Percentiles rank a stretch among this genome's conserved stretches.
These are phyloP conservation scores for Sylvilagus bachmani DNA, from an alignment of 2,113 vertebrate species.

Conservation along the genomic window DNA sequence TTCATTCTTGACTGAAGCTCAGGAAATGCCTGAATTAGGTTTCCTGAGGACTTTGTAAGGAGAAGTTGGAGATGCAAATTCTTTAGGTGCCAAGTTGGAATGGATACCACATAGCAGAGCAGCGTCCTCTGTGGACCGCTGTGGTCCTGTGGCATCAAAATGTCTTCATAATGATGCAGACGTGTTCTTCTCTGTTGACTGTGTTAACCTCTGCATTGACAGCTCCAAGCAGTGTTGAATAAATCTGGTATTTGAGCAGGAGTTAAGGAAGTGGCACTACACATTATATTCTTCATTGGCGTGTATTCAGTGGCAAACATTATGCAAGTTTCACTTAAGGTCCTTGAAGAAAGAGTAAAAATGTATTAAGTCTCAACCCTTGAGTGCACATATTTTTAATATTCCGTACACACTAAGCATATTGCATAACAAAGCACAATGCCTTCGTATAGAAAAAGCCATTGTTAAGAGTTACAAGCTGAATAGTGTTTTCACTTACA, in stretches of 20 bases:
- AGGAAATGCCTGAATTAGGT: not conserved
- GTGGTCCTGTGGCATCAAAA: not conserved
- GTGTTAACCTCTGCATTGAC: not conserved
- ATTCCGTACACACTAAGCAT: not conserved
- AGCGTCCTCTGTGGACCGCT: not conserved
- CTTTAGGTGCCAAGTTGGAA: not conserved
- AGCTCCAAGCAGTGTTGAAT: not conserved
- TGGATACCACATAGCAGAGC: not conserved
- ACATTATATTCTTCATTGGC: not conserved
- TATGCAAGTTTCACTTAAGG: not conserved
- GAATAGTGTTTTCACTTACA: slow-evolving; percentile 37
- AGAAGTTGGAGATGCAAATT: not conserved
- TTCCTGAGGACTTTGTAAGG: not conserved
- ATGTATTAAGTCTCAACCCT: not conserved
- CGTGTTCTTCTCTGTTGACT: not conserved
- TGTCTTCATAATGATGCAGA: not conserved
- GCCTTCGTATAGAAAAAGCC: not conserved
- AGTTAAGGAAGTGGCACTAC: not conserved
- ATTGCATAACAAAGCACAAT: not conserved
- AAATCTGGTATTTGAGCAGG: not conserved
- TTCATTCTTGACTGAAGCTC: not conserved
- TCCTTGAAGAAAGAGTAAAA: not conserved
- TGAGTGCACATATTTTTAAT: not conserved
- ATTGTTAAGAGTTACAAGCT: not conserved
- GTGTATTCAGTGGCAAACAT: not conserved